phyloP scores from a whole-genome alignment of 1,140 invertebrate genomes.

The Pseudomyrmex pallidus region DNA sequence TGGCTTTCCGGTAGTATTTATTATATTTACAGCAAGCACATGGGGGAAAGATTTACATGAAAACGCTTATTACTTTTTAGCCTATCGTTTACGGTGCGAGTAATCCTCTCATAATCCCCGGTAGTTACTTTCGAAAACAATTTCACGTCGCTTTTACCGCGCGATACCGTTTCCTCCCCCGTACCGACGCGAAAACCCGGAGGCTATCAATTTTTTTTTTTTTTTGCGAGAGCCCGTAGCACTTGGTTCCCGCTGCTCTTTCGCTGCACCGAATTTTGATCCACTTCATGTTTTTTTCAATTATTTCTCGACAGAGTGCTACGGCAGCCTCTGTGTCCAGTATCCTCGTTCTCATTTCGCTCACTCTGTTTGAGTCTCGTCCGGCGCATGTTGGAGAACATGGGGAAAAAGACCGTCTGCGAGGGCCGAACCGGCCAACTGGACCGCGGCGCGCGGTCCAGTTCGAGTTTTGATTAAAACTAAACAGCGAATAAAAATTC shows the following conservation, averaged over 20 bases:
- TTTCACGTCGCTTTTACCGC: conserved; percentile 48
- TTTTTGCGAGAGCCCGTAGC: conserved; percentile 42
- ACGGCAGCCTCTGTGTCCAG: conserved; percentile 19
- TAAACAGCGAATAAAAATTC: conserved; percentile 72
- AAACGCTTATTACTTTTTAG: conserved; percentile 46
- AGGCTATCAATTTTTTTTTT: conserved; percentile 54
- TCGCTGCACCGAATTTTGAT: conserved; percentile 58
- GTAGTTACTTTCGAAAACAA: conserved; percentile 59
- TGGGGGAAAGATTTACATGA: conserved; percentile 23
- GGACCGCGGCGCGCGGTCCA: not conserved
- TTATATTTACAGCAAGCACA: not conserved
- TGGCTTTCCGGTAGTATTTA: not conserved
- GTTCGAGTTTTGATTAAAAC: conserved; percentile 71
- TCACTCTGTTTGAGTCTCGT: conserved; percentile 54
- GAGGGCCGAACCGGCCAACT: not conserved
- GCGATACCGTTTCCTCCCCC: conserved; percentile 31
- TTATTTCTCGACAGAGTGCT: conserved; percentile 55
- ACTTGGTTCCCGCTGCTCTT: conserved; percentile 47
- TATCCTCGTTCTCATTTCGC: conserved; percentile 46
- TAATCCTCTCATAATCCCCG: conserved; percentile 50
- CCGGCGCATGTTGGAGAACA: conserved; percentile 19
- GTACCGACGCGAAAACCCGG: conserved; percentile 50
- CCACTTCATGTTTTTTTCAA: conserved; percentile 63
- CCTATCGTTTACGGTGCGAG: conserved; percentile 11
- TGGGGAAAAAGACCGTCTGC: conserved; percentile 20